Conservation (phyloP, 2,888 invertebrate genomes). For the Amphimallon solstitiale region DNA sequence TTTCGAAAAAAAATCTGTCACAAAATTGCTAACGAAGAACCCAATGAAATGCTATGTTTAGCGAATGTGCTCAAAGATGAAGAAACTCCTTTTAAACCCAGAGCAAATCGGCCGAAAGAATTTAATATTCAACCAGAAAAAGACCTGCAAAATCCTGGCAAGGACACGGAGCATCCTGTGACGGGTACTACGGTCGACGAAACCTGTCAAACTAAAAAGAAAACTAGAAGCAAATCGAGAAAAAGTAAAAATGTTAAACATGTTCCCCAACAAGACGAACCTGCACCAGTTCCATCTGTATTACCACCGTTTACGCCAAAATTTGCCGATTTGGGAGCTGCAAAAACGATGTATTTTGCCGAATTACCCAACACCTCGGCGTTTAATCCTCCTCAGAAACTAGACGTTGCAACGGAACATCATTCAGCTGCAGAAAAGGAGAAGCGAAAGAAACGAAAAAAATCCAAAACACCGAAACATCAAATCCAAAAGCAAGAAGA, state of each 20-base stretch:
- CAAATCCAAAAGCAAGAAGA: neutral
- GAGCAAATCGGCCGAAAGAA: neutral
- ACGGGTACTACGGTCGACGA: neutral
- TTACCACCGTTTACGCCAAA: neutral
- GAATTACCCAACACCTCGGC: constrained; percentile 29
- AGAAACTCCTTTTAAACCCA: neutral
- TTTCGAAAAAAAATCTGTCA: constrained; percentile 23
- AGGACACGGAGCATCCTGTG: neutral
- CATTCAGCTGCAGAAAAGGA: neutral
- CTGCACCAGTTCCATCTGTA: too few species aligned
- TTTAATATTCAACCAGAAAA: neutral
- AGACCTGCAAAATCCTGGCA: neutral
- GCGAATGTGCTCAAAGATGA: constrained; percentile 30
- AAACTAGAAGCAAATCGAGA: constrained; percentile 23
- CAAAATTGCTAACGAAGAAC: neutral
- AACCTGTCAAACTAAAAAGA: constrained; percentile 4
- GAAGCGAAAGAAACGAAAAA: constrained; percentile 18
- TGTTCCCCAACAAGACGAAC: too few species aligned
- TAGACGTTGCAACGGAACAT: neutral
- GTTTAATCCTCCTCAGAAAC: neutral
- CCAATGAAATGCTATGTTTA: constrained; percentile 29
- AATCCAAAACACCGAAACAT: neutral
- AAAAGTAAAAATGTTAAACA: neutral
- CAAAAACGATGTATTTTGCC: constrained; percentile 38
- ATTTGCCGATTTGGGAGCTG: constrained; percentile 30